Evolutionary conservation across 2,113 vertebrate species (phyloP).

Genomic region (Romanogobio albipinnatus): DNA sequence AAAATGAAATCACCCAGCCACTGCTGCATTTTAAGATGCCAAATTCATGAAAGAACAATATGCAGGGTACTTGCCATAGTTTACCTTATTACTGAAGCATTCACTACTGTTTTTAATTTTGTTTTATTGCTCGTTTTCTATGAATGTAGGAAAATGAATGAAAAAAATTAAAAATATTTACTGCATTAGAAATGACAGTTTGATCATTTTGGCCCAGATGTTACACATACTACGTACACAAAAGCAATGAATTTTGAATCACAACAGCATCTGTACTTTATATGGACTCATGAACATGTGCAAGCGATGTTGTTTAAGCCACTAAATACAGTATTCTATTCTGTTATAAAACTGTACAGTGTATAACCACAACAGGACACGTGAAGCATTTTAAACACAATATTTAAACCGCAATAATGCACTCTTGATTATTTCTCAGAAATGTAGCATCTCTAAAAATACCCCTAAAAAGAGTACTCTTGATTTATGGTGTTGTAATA

Average conservation of each 20-base stretch:
- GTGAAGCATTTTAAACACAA: background rate
- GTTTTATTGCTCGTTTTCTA: background rate
- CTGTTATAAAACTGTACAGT: conserved; percentile 12
- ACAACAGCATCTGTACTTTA: conserved; percentile 14
- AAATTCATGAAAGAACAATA: conserved; percentile 5
- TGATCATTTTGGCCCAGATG: background rate
- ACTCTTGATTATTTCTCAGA: background rate
- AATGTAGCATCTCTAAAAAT: background rate
- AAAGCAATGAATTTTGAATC: background rate
- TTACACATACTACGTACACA: background rate
- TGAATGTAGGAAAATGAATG: background rate
- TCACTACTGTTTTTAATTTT: conserved; percentile 23
- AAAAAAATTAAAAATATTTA: background rate
- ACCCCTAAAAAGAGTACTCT: background rate
- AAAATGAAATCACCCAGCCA: background rate
- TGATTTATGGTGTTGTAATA: background rate
- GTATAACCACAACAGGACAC: background rate
- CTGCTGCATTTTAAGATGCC: conserved; percentile 13
- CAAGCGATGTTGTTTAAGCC: conserved; percentile 12
- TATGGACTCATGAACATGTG: background rate
- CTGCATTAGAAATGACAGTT: background rate
- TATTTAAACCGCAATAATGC: conserved; percentile 34
- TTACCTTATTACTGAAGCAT: conserved; percentile 1
- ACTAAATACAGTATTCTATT: conserved; percentile 32
- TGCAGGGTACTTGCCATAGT: conserved; percentile 15